Conservation (phyloP, 2,113 vertebrate species). For the Melanerpes aurifrons region DNA sequence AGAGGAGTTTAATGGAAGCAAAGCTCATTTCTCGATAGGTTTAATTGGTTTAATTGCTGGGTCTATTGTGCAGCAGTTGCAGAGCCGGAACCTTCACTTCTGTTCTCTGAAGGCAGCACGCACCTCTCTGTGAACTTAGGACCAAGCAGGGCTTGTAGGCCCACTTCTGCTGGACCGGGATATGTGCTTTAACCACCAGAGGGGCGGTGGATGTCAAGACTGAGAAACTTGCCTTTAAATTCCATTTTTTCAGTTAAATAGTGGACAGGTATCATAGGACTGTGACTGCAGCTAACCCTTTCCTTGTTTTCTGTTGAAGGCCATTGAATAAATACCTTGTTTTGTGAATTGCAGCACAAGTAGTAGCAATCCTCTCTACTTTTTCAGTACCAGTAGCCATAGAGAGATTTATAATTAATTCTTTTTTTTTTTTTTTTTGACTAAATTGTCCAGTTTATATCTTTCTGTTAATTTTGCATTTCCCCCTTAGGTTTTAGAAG, state of each 20-base stretch:
- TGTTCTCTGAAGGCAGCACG: neutral
- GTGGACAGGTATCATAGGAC: neutral
- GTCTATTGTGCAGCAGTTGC: neutral
- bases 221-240: neutral
- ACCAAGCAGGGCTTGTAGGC: neutral
- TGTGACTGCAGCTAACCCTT: neutral
- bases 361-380: neutral
- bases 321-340: neutral
- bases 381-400: neutral
- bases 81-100: neutral
- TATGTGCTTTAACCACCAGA: neutral
- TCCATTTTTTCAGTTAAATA: neutral
- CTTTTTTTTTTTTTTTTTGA: neutral
- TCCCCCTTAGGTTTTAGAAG: neutral
- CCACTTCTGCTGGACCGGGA: neutral
- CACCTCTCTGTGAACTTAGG: neutral
- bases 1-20: neutral
- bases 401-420: neutral
- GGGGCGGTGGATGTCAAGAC: neutral
- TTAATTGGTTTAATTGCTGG: neutral
- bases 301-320: neutral
- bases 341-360: neutral
- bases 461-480: neutral
- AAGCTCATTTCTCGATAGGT: neutral
- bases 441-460: neutral